Evolutionary conservation across 2,888 invertebrate species (phyloP).

Genomic region (Odontomyia ornata): DNA sequence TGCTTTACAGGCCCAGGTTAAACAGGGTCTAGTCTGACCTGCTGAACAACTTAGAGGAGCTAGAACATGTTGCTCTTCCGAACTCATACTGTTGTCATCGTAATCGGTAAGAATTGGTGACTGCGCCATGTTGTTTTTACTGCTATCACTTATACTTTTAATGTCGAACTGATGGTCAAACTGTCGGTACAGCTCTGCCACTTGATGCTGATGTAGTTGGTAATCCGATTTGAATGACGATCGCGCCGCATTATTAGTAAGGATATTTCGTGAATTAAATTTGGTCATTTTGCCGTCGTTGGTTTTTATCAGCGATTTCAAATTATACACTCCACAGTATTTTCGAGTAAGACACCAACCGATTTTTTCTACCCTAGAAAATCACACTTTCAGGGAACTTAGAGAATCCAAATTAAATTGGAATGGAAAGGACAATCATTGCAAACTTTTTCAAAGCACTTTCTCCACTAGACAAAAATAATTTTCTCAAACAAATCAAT

Average conservation of each 20-base stretch:
- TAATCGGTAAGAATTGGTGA: constrained; percentile 63
- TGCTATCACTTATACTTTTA: constrained; percentile 40
- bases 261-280: constrained; percentile 32
- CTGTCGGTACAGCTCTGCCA: constrained; percentile 41
- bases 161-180: constrained; percentile 38
- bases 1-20: constrained; percentile 97
- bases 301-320: too few species aligned
- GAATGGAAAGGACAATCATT: too few species aligned
- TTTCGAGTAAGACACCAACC: too few species aligned
- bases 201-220: constrained; percentile 44
- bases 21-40: constrained; percentile 73
- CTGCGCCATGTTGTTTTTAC: constrained; percentile 48
- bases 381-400: too few species aligned
- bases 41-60: constrained; percentile 65
- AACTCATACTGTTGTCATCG: constrained; percentile 62
- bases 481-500: too few species aligned
- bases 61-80: constrained; percentile 62
- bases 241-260: constrained; percentile 17
- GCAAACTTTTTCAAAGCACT: too few species aligned
- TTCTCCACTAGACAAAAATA: too few species aligned
- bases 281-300: constrained; percentile 42
- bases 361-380: too few species aligned
- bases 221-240: constrained; percentile 44
- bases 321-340: too few species aligned
- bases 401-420: too few species aligned